Base-by-base conservation (phyloP, 2,888 invertebrate genomes). In the Balanococcus diminutus region DNA sequence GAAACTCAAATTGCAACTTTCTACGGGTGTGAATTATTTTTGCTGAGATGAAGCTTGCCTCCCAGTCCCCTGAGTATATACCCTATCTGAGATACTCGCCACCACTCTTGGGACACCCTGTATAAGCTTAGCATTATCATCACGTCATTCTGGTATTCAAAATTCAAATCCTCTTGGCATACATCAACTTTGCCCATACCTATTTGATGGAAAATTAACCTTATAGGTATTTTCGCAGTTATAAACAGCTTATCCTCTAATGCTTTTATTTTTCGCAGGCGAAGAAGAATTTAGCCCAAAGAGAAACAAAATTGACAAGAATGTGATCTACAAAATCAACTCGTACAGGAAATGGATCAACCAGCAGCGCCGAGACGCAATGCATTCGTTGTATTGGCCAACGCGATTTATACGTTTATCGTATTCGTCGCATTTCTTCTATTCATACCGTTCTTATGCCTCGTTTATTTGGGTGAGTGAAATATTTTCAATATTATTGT, bases 381-480 rank as follows among this genome's bases (percentile, higher is more conserved):
- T 32, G 32, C 32, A 6, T 3, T 75, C n/a, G 8, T 32, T 14
- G 42, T 42, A 6, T 5, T 75, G n/a, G 46, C 9, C 0, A 25
- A 36, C 28, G 25, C 86, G 11, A 11, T 87, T 36, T 87, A 87
- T 82, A 87, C 86, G 14, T 81, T 86, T n/a, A n/a, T 81, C 4
- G 86, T 86, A 28, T 87, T 87, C 82, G 31, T 81, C 11, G 61
- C 82, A 1, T 56, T 82, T 14, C 42, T 86, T 19, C 19, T 82
- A 0, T 61, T 81, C 11, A 28, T 87, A 42, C 87, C 87, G n/a
- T 79, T 85, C 61, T 28, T 87, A 4, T 11, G 86, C n/a, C n/a
- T 86, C 1, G 31, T 87, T 14, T 87, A 86, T 82, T 25, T 87
- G 19, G 22, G 87, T 87, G 51, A 84, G 87, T 87, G 79, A 25